Percentiles rank a stretch among this genome's conserved stretches.
phyloP scores from a whole-genome alignment of 2,888 invertebrate species.

The Carterocephalus palaemon region DNA sequence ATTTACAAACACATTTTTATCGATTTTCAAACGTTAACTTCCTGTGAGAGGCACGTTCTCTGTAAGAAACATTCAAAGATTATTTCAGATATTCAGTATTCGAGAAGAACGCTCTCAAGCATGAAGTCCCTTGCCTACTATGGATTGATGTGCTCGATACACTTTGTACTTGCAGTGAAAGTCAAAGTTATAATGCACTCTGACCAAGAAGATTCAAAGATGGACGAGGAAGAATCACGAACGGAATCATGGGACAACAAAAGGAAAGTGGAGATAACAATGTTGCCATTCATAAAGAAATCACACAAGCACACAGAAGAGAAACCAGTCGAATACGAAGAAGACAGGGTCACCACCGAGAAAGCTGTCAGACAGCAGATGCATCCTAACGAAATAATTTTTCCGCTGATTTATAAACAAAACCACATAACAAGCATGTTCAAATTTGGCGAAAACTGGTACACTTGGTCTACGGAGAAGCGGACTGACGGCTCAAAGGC shows the following conservation, averaged over 20 bases:
- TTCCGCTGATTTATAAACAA: slow-evolving; percentile 65
- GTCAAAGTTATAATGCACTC: slow-evolving; percentile 68
- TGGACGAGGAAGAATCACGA: slow-evolving; percentile 52
- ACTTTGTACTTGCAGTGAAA: slow-evolving; percentile 52
- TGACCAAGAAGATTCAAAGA: slow-evolving; percentile 58
- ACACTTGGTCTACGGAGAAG: slow-evolving; percentile 68
- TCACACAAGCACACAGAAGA: slow-evolving; percentile 40
- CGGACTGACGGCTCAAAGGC: slow-evolving; percentile 61
- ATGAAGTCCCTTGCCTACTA: slow-evolving; percentile 44
- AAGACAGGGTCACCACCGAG: slow-evolving; percentile 49
- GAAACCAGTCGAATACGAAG: slow-evolving; percentile 47
- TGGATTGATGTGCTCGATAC: slow-evolving; percentile 42
- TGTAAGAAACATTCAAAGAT: slow-evolving; percentile 17
- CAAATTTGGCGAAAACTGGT: slow-evolving; percentile 71
- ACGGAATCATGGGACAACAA: slow-evolving; percentile 48
- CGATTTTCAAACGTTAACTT: slow-evolving; percentile 39
- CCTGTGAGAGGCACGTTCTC: no score
- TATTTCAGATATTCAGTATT: slow-evolving; percentile 1
- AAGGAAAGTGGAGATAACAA: slow-evolving; percentile 39
- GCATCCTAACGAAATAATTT: slow-evolving; percentile 68
- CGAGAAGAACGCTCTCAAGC: slow-evolving; percentile 29
- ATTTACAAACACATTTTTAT: slow-evolving; percentile 62
- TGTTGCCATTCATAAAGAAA: slow-evolving; percentile 54
- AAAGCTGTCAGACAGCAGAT: slow-evolving; percentile 44
- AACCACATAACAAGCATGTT: slow-evolving; percentile 70